These are phyloP conservation scores for Parelbella ahira DNA, from an alignment of 2,888 invertebrate genomes.

Conservation along the genomic window DNA sequence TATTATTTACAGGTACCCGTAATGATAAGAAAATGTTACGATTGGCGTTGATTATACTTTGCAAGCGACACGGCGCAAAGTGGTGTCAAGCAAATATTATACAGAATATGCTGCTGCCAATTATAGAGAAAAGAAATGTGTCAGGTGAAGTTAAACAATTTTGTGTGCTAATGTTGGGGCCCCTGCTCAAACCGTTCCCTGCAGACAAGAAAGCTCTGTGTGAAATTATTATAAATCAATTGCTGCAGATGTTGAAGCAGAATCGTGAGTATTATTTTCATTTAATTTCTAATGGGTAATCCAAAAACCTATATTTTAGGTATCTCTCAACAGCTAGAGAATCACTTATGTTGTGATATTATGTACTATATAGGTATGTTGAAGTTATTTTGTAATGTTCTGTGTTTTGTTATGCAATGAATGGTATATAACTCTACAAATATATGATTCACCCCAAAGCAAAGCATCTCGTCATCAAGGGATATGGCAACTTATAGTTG, in stretches of 20 bases:
- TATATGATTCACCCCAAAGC: no score
- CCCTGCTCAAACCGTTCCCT: constrained; percentile 65
- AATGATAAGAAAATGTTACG: constrained; percentile 56
- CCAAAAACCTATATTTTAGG: no score
- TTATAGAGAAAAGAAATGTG: constrained; percentile 48
- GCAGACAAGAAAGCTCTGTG: constrained; percentile 63
- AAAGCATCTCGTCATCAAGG: no score
- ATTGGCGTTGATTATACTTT: constrained; percentile 56
- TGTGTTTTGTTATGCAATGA: no score
- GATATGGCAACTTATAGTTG: no score
- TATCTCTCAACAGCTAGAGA: no score
- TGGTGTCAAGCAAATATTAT: constrained; percentile 69
- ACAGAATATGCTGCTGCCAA: constrained; percentile 53
- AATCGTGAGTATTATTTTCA: constrained; percentile 49
- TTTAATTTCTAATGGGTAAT: no score
- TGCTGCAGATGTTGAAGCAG: constrained; percentile 49
- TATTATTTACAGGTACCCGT: constrained; percentile 49
- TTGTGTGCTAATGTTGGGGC: constrained; percentile 58
- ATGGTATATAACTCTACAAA: no score
- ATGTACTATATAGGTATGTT: no score
- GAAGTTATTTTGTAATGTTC: no score
- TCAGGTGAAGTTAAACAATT: constrained; percentile 46
- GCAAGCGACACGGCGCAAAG: constrained; percentile 62
- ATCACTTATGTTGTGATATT: no score
- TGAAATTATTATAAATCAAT: constrained; percentile 57